Evolutionary conservation across 2,113 vertebrate species (phyloP), one percentile per base, ranked within the genome.

Genomic region (Percopsis transmontana): DNA sequence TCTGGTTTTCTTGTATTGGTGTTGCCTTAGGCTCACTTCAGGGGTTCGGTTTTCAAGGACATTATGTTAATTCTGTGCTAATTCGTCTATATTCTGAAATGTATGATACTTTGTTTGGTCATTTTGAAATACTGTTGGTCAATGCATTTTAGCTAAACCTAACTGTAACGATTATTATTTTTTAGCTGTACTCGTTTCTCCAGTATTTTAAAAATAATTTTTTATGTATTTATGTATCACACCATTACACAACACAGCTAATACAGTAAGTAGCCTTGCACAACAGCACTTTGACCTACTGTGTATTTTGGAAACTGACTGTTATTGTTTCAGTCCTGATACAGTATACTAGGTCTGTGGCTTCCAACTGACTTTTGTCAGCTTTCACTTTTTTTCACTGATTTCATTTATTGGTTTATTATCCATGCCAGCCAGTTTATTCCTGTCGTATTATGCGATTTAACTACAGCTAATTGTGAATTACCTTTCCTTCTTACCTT

Each of bases 401-500:
- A n/a, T n/a, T n/a, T 19, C 21, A 12, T 4, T 44, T 8, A 16
- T 52, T 19, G 9, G 9, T 59, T 18, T 2, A 0, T 1, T 27
- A 24, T 11, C 13, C 10, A 13, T 13, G 42, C 2, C 42, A 12
- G 42, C 2, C 15, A 15, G 10, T 44, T 44, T 14, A 14, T 38
- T n/a, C 16, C 15, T 47, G 42, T 40, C 20, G 39, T 13, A 44
- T 12, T 12, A 42, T 39, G 20, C 52, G 21, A 18, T 2, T n/a
- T 16, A 55, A 39, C 44, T 65, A 51, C 74, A 59, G 57, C 50
- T 27, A 19, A 0, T 47, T 52, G 27, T 13, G 24, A 58, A 21
- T 60, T 12, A 68, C 59, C 16, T 47, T 40, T 24, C 69, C 66
- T 59, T 68, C 19, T 67, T 21, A 63, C 58, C 59, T 33, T 42